Conservation (phyloP, 2,797 vertebrate species). For the Acanthurus leucopareius region DNA sequence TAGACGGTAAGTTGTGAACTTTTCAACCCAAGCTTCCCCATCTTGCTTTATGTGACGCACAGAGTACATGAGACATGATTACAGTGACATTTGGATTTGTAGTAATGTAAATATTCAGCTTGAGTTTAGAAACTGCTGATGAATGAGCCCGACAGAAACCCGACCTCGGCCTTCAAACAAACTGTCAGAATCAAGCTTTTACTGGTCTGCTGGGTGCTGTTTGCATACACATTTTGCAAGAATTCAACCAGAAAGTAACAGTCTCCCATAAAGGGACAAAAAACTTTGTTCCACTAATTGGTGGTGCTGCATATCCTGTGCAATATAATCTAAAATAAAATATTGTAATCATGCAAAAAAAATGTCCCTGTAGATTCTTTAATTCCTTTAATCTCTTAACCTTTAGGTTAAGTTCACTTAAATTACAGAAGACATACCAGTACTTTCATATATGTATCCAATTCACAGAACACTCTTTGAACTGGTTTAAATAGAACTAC, state of each 20-base stretch:
- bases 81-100: slow-evolving; percentile 25
- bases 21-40: slow-evolving; percentile 55
- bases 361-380: not conserved
- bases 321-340: not conserved
- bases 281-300: not conserved
- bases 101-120: slow-evolving; percentile 53
- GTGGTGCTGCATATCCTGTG: not conserved
- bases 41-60: slow-evolving; percentile 22
- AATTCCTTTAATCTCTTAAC: not conserved
- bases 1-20: slow-evolving; percentile 52
- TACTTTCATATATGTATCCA: not conserved
- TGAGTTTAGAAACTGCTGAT: slow-evolving; percentile 37
- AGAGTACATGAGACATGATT: not conserved
- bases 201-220: slow-evolving; percentile 11
- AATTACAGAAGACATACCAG: not conserved
- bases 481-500: not conserved
- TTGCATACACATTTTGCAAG: slow-evolving; percentile 8
- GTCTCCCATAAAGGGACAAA: not conserved
- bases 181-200: slow-evolving; percentile 4
- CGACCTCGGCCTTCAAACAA: slow-evolving; percentile 45
- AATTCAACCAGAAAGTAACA: not conserved
- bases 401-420: not conserved
- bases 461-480: not conserved
- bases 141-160: slow-evolving; percentile 23
- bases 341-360: not conserved